Conservation (phyloP, 2,888 invertebrate species). For the Stenodera caucasica region DNA sequence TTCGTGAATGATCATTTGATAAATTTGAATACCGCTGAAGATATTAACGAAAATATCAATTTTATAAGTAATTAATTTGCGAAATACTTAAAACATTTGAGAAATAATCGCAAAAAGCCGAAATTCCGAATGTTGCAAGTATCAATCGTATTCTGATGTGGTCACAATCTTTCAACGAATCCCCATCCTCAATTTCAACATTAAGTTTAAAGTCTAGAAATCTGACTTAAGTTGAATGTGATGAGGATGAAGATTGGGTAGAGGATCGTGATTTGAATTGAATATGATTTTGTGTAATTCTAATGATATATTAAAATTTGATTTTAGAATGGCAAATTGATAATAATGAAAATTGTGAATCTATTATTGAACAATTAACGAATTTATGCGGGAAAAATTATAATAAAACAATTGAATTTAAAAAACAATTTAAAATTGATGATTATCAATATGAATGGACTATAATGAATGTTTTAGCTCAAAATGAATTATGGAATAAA, state of each 20-base stretch:
- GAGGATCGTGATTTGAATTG: too few species aligned
- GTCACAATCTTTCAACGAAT: too few species aligned
- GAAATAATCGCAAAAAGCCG: background rate
- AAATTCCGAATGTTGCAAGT: too few species aligned
- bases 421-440: slow-evolving; percentile 46
- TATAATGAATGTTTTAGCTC: slow-evolving; percentile 45
- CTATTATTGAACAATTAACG: slow-evolving; percentile 46
- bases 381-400: slow-evolving; percentile 41
- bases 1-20: slow-evolving; percentile 42
- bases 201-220: too few species aligned
- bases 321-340: slow-evolving; percentile 47
- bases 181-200: too few species aligned
- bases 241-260: too few species aligned
- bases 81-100: background rate
- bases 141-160: too few species aligned
- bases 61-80: slow-evolving; percentile 40
- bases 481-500: slow-evolving; percentile 45
- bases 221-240: too few species aligned
- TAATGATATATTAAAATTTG: background rate
- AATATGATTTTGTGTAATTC: background rate
- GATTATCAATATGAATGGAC: slow-evolving; percentile 52
- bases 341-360: slow-evolving; percentile 36
- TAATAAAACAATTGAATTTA: slow-evolving; percentile 41
- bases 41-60: slow-evolving; percentile 40
- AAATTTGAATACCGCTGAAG: slow-evolving; percentile 38